Conservation (phyloP, 2,113 vertebrate species). For the Crotalus viridis region DNA sequence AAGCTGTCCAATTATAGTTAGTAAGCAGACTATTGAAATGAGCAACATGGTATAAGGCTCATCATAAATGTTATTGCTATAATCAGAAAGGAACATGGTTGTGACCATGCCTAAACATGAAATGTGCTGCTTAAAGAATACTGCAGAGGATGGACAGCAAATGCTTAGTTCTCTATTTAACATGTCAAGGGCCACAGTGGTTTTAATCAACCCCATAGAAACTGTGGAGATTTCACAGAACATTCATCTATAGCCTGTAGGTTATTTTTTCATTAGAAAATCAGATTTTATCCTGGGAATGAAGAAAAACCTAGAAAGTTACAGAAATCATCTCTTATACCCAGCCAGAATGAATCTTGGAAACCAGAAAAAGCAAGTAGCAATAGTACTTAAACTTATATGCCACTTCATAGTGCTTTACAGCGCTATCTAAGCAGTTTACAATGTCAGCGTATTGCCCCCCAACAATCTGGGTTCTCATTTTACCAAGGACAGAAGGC, state of each 20-base stretch:
- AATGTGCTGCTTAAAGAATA: background rate
- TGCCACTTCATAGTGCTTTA: too few relatives aligned
- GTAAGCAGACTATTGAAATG: background rate
- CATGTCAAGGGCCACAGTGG: background rate
- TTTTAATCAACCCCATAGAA: background rate
- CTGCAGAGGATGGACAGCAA: background rate
- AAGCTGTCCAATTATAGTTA: background rate
- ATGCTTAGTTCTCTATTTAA: background rate
- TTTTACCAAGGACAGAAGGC: background rate
- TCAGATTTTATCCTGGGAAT: background rate
- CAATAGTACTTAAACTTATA: background rate
- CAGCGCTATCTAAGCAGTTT: background rate
- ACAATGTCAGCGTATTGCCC: background rate
- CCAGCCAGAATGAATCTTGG: background rate
- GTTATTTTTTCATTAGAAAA: background rate
- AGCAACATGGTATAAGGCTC: background rate
- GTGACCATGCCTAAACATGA: background rate
- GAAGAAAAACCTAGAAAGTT: background rate
- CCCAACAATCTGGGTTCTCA: background rate
- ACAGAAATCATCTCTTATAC: background rate
- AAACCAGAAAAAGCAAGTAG: background rate
- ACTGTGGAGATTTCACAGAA: background rate
- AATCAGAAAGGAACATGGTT: background rate
- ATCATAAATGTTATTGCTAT: background rate
- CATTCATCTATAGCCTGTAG: background rate